These are phyloP conservation scores for Euwallacea fornicatus DNA, from an alignment of 1,140 invertebrate genomes.

Conservation along the genomic window DNA sequence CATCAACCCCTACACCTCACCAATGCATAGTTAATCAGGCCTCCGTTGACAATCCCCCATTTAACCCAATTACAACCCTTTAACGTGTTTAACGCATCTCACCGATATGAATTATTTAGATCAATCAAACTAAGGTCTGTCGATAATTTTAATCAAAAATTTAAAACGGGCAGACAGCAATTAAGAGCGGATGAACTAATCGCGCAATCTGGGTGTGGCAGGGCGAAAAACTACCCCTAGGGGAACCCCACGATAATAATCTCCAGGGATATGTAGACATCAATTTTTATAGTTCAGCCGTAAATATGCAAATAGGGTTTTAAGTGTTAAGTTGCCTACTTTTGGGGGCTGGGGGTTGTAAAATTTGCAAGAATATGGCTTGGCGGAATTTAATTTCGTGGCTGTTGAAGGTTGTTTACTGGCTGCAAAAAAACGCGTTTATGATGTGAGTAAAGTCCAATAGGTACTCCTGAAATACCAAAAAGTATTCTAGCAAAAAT, in stretches of 20 bases:
- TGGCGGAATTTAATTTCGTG: no score
- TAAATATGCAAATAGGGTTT: constrained; percentile 22
- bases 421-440: no score
- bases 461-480: no score
- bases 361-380: no score
- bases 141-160: not conserved
- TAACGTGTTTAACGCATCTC: not conserved
- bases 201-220: constrained; percentile 6
- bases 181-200: constrained; percentile 17
- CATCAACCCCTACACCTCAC: no score
- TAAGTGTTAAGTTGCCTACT: constrained; percentile 15
- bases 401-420: no score
- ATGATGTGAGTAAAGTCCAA: no score
- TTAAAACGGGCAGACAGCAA: constrained; percentile 14
- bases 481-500: no score
- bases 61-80: not conserved
- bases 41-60: not conserved
- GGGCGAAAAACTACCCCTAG: constrained; percentile 3
- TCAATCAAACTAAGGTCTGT: not conserved
- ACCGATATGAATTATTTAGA: not conserved
- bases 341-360: not conserved
- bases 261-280: constrained; percentile 4
- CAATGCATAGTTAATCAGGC: no score
- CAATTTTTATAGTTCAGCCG: constrained; percentile 25
- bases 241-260: constrained; percentile 5